Conservation (phyloP, 2,797 vertebrate genomes). For the Pipistrellus nathusii region DNA sequence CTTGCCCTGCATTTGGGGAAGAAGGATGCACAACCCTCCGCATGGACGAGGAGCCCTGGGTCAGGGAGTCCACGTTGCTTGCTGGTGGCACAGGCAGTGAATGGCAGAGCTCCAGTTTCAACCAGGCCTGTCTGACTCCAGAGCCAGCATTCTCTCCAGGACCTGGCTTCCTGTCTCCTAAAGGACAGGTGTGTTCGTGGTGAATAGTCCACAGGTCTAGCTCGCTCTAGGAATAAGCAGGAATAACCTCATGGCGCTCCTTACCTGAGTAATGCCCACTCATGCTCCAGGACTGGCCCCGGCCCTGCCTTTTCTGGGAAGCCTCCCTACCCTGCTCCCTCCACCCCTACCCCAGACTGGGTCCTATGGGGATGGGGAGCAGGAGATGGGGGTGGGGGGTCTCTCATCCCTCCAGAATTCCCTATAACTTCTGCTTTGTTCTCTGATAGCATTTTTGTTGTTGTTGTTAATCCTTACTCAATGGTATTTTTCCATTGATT, state of each 20-base stretch:
- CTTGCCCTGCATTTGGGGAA: too few relatives aligned
- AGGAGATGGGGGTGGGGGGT: rapidly evolving
- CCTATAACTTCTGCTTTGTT: neutral
- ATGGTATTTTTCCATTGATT: too few relatives aligned
- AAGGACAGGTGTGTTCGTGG: neutral
- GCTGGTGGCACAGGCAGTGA: neutral
- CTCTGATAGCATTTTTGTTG: neutral
- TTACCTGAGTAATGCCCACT: neutral
- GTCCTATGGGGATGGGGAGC: too few relatives aligned
- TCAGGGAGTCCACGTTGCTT: neutral
- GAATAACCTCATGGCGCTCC: neutral
- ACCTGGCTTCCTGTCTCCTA: neutral
- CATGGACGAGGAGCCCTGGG: neutral
- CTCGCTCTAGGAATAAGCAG: neutral
- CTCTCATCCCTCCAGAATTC: neutral
- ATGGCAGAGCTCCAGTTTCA: neutral
- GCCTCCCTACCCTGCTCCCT: neutral
- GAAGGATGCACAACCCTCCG: too few relatives aligned
- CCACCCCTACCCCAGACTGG: neutral
- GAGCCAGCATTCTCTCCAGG: neutral
- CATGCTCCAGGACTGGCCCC: neutral
- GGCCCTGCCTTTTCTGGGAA: neutral
- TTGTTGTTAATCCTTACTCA: neutral
- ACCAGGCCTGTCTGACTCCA: neutral
- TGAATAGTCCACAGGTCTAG: neutral